phyloP scores from a whole-genome alignment of 2,888 invertebrate genomes.

The Pogonocherus hispidulus region DNA sequence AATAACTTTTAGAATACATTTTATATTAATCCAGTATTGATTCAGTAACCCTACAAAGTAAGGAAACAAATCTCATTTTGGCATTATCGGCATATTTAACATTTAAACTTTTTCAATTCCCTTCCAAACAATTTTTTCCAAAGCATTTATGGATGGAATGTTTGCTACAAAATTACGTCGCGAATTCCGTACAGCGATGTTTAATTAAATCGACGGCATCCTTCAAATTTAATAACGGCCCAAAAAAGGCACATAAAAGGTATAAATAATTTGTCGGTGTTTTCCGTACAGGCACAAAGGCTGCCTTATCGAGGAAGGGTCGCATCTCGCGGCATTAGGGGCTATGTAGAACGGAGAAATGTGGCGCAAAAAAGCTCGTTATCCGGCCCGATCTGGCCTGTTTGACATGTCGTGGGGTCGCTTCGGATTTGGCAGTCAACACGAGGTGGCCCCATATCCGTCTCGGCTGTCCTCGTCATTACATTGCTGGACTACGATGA shows the following conservation, averaged over 20 bases:
- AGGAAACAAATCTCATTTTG: not conserved
- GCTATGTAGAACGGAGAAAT: slow-evolving; percentile 43
- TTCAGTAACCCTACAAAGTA: too few species aligned
- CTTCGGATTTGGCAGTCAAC: slow-evolving; percentile 42
- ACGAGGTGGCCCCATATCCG: slow-evolving; percentile 58
- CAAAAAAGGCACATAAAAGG: slow-evolving; percentile 40
- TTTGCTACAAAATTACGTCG: not conserved
- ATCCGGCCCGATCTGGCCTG: slow-evolving; percentile 44
- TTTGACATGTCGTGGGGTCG: slow-evolving; percentile 43
- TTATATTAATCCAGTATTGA: too few species aligned
- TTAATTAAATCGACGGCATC: slow-evolving; percentile 28
- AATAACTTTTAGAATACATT: too few species aligned
- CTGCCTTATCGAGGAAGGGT: slow-evolving; percentile 36
- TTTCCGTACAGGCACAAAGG: slow-evolving; percentile 42
- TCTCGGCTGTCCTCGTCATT: slow-evolving; percentile 65
- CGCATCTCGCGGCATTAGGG: slow-evolving; percentile 43
- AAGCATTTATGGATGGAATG: slow-evolving; percentile 10
- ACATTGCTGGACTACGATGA: slow-evolving; percentile 64
- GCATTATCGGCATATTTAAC: not conserved
- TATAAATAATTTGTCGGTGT: slow-evolving; percentile 49
- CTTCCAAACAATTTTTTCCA: not conserved
- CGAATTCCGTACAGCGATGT: slow-evolving; percentile 2
- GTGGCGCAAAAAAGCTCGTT: slow-evolving; percentile 50
- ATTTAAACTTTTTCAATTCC: not conserved
- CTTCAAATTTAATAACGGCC: slow-evolving; percentile 44